Base-by-base conservation (phyloP, 2,113 vertebrate species). In the Ameiurus melas region DNA sequence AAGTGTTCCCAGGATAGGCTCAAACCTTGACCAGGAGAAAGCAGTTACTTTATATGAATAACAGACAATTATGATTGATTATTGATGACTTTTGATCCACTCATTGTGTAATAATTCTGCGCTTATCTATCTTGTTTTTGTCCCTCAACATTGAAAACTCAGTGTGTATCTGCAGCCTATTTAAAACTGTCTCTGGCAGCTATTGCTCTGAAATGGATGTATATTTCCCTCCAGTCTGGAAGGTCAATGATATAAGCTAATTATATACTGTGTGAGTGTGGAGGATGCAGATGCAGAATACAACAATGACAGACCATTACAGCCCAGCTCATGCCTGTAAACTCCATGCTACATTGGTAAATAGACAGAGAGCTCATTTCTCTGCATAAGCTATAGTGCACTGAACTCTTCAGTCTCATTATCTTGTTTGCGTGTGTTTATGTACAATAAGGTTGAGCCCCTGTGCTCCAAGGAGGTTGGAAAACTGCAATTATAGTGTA, bases 401-500 rank as follows among this genome's bases (percentile, higher is more conserved):
- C 19, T 6, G 19, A 77, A 27, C 10, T 25, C 16, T 55, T 53
- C 14, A 6, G 6, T 30, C 47, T 79, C 13, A 8, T 79, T 79
- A 79, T 8, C 25, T 17, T 53, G 27, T 77, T n/a, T 43, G 27
- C 60, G 47, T 20, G 47, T 71, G 68, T 58, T 53, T 77, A 10
- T 73, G 47, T n/a, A 30, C 51, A 73, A 33, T 53, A 55, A 55
- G 14, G 8, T 47, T 75, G 55, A 60, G 47, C 17, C 4, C 12
- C 14, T 58, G 51, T 55, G 47, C 12, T 86, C 51, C 36, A 68
- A 25, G 10, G 0, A 25, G 60, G 51, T 36, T 79, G 71, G 25
- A 36, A 71, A 71, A 70, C 58, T 70, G 27, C 51, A 89, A 20
- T 82, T 82, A 53, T 64, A 14, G 71, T 82, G 60, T 3, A 27